A percentile compares a stretch with the other conserved stretches of the same genome.
phyloP scores from a whole-genome alignment of 2,888 invertebrate genomes.

The Sipha maydis region DNA sequence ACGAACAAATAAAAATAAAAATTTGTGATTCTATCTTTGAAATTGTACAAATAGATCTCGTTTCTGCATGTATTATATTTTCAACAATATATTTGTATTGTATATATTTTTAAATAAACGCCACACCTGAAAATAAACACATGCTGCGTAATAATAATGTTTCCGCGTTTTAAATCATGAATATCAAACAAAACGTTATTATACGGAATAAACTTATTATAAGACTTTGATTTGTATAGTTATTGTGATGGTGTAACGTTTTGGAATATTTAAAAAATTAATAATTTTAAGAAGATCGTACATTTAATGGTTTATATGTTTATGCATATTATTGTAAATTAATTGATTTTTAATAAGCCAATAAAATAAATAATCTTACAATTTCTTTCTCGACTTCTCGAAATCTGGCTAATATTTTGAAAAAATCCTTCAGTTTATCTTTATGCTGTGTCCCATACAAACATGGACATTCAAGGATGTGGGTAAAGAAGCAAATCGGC shows the following conservation, averaged over 20 bases:
- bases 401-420: constrained; percentile 71
- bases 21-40: neutral
- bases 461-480: constrained; percentile 72
- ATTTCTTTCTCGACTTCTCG: constrained; percentile 71
- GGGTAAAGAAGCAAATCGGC: constrained; percentile 68
- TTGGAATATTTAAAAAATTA: no score
- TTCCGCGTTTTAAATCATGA: neutral
- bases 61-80: neutral
- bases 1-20: neutral
- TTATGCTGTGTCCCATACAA: constrained; percentile 69
- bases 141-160: neutral
- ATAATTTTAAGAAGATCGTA: no score
- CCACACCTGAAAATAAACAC: neutral
- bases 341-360: neutral
- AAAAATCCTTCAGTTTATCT: constrained; percentile 67
- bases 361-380: constrained; percentile 65
- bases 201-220: neutral
- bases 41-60: neutral
- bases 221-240: neutral
- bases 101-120: neutral
- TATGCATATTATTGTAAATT: neutral
- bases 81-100: neutral
- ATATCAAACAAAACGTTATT: neutral
- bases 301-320: no score
- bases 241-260: no score